A percentile compares a stretch with the other conserved stretches of the same genome.
phyloP scores from a whole-genome alignment of 2,797 vertebrate genomes.

The Psittacula derbiana region DNA sequence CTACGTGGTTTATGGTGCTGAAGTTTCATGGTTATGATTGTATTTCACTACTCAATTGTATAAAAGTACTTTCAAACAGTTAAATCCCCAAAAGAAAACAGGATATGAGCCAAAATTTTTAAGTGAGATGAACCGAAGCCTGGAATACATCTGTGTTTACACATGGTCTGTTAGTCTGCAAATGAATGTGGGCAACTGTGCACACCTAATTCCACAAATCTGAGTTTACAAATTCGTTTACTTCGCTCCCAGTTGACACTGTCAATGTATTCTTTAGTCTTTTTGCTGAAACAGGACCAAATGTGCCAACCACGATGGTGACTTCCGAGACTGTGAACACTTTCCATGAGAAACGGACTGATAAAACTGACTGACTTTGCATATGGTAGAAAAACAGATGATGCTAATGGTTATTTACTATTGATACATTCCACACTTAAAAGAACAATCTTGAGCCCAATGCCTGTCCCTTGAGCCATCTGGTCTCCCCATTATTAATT shows the following conservation, averaged over 20 bases:
- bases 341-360: background rate
- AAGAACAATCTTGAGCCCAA: conserved; percentile 16
- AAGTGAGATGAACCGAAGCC: conserved; percentile 63
- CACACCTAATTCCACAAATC: conserved; percentile 66
- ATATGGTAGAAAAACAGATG: conserved; percentile 19
- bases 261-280: conserved; percentile 43
- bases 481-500: conserved; percentile 38
- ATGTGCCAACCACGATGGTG: background rate
- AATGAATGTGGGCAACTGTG: conserved; percentile 69
- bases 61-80: conserved; percentile 28
- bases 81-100: conserved; percentile 58
- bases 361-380: conserved; percentile 22
- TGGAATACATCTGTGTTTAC: conserved; percentile 69
- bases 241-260: conserved; percentile 40
- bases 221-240: conserved; percentile 45
- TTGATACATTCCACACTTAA: background rate
- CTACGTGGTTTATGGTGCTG: background rate
- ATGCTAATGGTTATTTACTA: conserved; percentile 21
- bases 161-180: conserved; percentile 70
- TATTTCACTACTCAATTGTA: background rate
- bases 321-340: background rate
- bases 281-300: conserved; percentile 45
- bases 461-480: conserved; percentile 31
- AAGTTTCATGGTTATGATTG: background rate
- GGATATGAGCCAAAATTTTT: conserved; percentile 57